Base-by-base conservation (phyloP, 2,888 invertebrate species). In the Leptinotarsa juncta region DNA sequence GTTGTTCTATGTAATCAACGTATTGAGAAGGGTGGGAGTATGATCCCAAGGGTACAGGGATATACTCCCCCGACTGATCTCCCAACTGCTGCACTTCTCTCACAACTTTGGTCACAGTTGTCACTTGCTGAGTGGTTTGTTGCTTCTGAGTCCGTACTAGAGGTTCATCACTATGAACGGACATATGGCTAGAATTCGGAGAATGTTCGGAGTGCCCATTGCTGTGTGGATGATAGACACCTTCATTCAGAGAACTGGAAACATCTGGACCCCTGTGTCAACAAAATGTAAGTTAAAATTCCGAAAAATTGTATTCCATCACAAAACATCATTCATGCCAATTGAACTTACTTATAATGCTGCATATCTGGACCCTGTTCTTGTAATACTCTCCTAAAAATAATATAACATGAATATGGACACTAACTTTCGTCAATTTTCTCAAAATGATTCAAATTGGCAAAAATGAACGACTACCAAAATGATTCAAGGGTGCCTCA, bases 61-160 rank as follows among this genome's bases (percentile, higher is more conserved):
- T 89, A 86, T 90, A 90, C 81, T 90, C 90, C 70, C 90, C 89
- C 71, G 89, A 88, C 80, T 89, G 89, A 86, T 91, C 91, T 73
- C 90, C 90, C 81, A 91, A 88, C 80, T 90, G 90, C 79, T 89
- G 89, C 67, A 92, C 91, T 86, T 93, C 93, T 77, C 92, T 90
- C 65, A 93, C 92, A 66, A 93, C 80, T 88, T 93, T 93, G 73
- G 93, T 93, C 77, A 93, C 92, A 50, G 93, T 93, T 74, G 93
- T 93, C 84, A 93, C 92, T 91, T 93, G 89, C 86, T 93, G 93
- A 67, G 92, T 92, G 72, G 91, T 92, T 84, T 92, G 92, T 85
- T 93, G 92, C 84, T 92, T 92, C 84, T 92, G 92, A 75, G 91
- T 91, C 78, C 92, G 90, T 81, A 92, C 91, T 86, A 89, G 85